These are phyloP conservation scores for Junonia oenone DNA, from an alignment of 2,888 invertebrate species.

Conservation along the genomic window DNA sequence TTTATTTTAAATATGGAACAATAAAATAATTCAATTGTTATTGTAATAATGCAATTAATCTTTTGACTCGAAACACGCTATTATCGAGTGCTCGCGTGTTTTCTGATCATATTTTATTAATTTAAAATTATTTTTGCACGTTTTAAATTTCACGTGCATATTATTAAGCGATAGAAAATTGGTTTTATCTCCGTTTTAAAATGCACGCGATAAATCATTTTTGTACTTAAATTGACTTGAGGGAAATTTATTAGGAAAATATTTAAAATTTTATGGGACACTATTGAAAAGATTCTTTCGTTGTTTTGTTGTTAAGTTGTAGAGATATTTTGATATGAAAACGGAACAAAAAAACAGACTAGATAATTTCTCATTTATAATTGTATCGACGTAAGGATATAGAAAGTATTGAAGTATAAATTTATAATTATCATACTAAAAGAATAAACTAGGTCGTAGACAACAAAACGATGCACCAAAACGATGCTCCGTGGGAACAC, in stretches of 20 bases:
- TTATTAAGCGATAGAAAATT: constrained; percentile 12
- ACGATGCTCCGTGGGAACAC: constrained; percentile 29
- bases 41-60: constrained; percentile 63
- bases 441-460: background rate
- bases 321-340: too few relatives aligned
- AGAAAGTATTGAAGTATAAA: too few relatives aligned
- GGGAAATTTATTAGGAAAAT: background rate
- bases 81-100: constrained; percentile 37
- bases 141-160: constrained; percentile 10
- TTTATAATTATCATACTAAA: background rate
- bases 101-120: constrained; percentile 24
- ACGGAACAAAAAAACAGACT: too few relatives aligned
- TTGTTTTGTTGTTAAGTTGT: too few relatives aligned
- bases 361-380: too few relatives aligned
- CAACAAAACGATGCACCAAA: background rate
- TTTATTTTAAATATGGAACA: constrained; percentile 42
- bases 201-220: background rate
- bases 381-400: too few relatives aligned
- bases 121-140: constrained; percentile 18
- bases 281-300: too few relatives aligned
- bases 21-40: constrained; percentile 46
- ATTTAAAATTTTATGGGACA: too few relatives aligned
- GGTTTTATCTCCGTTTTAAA: background rate
- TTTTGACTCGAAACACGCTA: constrained; percentile 45
- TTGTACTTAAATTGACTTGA: too few relatives aligned